Conservation (phyloP, 2,113 vertebrate species). For the Erinaceus europaeus region DNA sequence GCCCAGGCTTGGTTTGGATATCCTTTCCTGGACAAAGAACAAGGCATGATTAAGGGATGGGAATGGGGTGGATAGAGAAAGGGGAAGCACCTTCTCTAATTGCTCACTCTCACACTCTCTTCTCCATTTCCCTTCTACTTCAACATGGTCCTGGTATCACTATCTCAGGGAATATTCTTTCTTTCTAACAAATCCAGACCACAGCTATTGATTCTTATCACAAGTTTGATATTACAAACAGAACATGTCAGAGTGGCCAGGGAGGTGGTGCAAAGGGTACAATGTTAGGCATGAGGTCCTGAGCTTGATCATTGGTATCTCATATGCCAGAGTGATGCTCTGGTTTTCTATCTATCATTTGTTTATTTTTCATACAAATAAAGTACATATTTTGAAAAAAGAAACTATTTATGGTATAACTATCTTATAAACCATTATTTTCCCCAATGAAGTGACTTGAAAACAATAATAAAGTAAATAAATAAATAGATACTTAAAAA, state of each 20-base stretch:
- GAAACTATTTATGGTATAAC: too few species aligned
- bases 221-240: background rate
- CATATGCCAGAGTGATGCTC: too few species aligned
- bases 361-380: too few species aligned
- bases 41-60: slow-evolving; percentile 7
- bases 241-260: background rate
- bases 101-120: background rate
- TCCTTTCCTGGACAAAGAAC: slow-evolving; percentile 20
- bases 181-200: background rate
- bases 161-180: background rate
- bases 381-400: too few species aligned
- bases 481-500: too few species aligned
- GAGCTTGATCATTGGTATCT: too few species aligned
- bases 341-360: too few species aligned
- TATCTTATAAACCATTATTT: too few species aligned
- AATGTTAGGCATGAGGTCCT: too few species aligned
- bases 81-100: background rate
- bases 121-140: background rate
- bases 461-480: too few species aligned
- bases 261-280: too few species aligned
- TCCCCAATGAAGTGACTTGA: too few species aligned
- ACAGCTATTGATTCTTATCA: background rate
- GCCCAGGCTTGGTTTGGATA: slow-evolving; percentile 8
- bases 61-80: background rate
- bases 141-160: background rate